phyloP scores from a whole-genome alignment of 2,888 invertebrate genomes.

The Folsomia manolachei region DNA sequence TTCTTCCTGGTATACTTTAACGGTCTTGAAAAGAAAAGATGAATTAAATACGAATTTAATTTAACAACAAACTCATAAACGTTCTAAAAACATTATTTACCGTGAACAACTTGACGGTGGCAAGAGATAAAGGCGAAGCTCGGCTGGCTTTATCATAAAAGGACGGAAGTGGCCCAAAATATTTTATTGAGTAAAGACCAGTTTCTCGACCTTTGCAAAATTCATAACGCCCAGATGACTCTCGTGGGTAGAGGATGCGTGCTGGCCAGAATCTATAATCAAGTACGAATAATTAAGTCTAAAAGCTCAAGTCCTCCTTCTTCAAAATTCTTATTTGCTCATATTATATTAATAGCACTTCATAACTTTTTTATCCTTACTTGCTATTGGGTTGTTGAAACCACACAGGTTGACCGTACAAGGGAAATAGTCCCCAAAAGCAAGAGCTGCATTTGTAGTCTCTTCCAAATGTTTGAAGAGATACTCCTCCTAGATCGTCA shows the following conservation, averaged over 20 bases:
- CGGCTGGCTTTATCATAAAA: slow-evolving; percentile 37
- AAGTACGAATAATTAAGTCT: too few species aligned
- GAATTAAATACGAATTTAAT: too few species aligned
- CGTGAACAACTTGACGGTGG: slow-evolving; percentile 38
- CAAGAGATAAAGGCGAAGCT: slow-evolving; percentile 28
- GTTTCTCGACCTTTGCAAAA: neutral
- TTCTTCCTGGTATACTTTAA: slow-evolving; percentile 42
- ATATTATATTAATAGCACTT: neutral
- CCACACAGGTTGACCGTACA: slow-evolving; percentile 46
- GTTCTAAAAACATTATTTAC: too few species aligned
- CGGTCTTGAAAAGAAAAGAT: slow-evolving; percentile 25
- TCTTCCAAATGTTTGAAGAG: slow-evolving; percentile 24
- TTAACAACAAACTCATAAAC: too few species aligned
- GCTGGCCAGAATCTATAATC: slow-evolving; percentile 44
- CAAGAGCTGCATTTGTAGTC: slow-evolving; percentile 41
- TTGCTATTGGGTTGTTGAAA: slow-evolving; percentile 35
- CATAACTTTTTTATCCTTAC: neutral
- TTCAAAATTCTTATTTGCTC: too few species aligned
- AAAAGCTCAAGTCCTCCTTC: too few species aligned
- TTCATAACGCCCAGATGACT: slow-evolving; percentile 20
- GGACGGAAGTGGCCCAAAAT: slow-evolving; percentile 32
- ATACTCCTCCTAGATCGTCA: slow-evolving; percentile 2
- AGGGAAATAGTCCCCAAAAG: slow-evolving; percentile 40
- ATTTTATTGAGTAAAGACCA: slow-evolving; percentile 40
- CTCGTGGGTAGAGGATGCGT: slow-evolving; percentile 40